Conservation (phyloP, 1,140 invertebrate genomes). For the Drosophila willistoni region DNA sequence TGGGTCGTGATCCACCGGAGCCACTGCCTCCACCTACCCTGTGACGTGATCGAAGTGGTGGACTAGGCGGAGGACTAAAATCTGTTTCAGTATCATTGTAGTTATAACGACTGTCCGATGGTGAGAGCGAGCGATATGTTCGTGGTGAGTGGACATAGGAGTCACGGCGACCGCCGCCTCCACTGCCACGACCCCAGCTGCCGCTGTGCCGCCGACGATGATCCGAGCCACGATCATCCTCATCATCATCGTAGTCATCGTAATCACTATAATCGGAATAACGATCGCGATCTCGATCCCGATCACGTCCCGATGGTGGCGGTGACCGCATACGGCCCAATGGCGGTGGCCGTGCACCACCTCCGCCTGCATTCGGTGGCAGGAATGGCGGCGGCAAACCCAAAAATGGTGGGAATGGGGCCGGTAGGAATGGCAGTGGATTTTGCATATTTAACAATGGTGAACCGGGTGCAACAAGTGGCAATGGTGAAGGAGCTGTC, state of each 20-base stretch:
- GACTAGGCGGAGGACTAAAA: conserved; percentile 78
- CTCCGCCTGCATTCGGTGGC: conserved; percentile 82
- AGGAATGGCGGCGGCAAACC: conserved; percentile 84
- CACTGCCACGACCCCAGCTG: conserved; percentile 63
- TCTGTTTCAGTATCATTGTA: conserved; percentile 81
- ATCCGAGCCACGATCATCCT: conserved; percentile 53
- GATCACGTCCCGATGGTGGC: conserved; percentile 73
- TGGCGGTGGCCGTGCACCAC: conserved; percentile 86
- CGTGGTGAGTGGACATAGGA: conserved; percentile 71
- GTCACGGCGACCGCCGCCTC: conserved; percentile 43
- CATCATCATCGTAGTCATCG: conserved; percentile 74
- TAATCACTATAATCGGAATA: conserved; percentile 70
- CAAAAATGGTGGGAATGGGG: conserved; percentile 83
- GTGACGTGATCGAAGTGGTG: conserved; percentile 38
- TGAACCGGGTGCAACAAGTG: conserved; percentile 79
- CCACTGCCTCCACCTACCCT: conserved; percentile 8
- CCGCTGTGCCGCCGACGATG: conserved; percentile 59
- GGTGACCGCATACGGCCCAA: conserved; percentile 87
- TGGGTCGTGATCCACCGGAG: conserved; percentile 47
- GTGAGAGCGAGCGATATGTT: conserved; percentile 78
- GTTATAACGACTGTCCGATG: conserved; percentile 81
- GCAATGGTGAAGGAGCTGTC: conserved; percentile 73
- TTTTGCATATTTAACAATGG: conserved; percentile 75
- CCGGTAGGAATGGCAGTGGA: conserved; percentile 84
- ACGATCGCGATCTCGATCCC: conserved; percentile 50